Percentiles rank a stretch among this genome's conserved stretches.
Evolutionary conservation across 1,140 invertebrate species (phyloP).

Genomic region (Diploscapter pachys): DNA sequence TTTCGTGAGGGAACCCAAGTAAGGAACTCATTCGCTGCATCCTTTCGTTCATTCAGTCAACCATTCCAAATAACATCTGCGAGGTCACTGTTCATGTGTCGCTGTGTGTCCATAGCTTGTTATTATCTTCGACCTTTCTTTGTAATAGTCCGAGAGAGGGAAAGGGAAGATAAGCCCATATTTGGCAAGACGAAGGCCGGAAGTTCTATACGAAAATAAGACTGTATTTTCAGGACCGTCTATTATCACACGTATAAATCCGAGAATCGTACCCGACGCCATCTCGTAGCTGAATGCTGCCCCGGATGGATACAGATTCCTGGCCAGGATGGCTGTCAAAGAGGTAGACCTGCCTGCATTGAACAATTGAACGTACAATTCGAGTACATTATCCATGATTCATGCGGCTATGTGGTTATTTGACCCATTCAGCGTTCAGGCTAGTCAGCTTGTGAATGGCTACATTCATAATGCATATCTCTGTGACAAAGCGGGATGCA

Average conservation of each 20-base stretch:
- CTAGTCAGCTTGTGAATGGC: neutral
- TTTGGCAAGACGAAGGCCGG: no score
- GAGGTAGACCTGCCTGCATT: constrained; percentile 43
- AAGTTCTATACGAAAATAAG: no score
- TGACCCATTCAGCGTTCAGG: neutral
- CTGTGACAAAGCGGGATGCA: neutral
- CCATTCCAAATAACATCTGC: neutral
- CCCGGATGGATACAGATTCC: constrained; percentile 61
- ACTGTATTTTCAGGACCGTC: constrained; percentile 60
- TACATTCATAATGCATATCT: neutral
- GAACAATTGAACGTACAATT: neutral
- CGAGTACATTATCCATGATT: neutral
- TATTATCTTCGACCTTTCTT: no score
- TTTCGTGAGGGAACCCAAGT: constrained; percentile 55
- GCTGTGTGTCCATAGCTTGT: no score
- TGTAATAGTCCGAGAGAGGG: no score
- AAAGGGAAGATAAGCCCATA: no score
- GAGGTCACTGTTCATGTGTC: neutral
- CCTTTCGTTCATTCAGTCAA: neutral
- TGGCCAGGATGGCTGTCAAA: constrained; percentile 58
- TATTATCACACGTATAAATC: constrained; percentile 61
- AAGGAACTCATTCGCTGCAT: constrained; percentile 14
- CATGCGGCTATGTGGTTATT: neutral
- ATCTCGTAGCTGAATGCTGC: constrained; percentile 61
- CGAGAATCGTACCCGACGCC: constrained; percentile 56